Evolutionary conservation across 2,113 vertebrate genomes (phyloP).

Genomic region (Percina caprodes): DNA sequence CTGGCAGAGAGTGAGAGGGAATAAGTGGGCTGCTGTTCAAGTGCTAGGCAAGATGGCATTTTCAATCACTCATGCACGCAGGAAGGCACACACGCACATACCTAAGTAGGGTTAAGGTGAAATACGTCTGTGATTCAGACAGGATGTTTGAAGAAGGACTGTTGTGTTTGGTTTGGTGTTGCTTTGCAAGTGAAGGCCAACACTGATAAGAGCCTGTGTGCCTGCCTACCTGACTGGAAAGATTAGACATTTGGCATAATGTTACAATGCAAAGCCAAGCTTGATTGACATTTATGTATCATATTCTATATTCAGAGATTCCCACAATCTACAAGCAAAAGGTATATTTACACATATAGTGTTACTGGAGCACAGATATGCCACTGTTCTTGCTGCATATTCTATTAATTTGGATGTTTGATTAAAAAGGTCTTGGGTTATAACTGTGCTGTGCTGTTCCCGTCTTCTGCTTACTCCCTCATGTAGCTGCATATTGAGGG

Average conservation of each 20-base stretch:
- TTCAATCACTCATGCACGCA: background rate
- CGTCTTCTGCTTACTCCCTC: background rate
- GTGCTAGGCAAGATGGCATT: background rate
- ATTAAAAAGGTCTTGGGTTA: too few species aligned
- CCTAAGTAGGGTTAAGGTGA: background rate
- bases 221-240: background rate
- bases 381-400: background rate
- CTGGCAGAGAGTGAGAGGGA: background rate
- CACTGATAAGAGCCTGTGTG: background rate
- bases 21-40: conserved; percentile 13
- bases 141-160: background rate
- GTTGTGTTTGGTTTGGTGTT: background rate
- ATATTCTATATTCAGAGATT: background rate
- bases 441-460: background rate
- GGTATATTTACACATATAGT: background rate
- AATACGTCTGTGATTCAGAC: background rate
- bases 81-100: background rate
- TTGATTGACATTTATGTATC: background rate
- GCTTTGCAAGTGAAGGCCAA: background rate
- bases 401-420: background rate
- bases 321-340: background rate
- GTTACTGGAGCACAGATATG: background rate
- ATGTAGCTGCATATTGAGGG: background rate
- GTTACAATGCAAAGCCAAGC: background rate
- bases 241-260: background rate